phyloP scores from a whole-genome alignment of 2,113 vertebrate species.

The Oncorhynchus clarkii region DNA sequence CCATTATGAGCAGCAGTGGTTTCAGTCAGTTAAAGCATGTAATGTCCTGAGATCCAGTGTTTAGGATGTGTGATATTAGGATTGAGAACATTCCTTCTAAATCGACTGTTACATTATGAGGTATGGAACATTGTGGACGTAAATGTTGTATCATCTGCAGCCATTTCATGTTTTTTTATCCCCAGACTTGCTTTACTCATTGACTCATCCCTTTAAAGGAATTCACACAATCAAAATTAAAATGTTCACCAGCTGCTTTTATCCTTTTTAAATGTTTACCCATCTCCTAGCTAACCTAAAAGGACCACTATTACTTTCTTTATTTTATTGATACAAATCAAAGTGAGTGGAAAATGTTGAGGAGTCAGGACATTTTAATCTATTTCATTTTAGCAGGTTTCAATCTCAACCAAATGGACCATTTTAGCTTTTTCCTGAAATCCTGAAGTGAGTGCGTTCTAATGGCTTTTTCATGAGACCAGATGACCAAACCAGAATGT shows the following conservation, averaged over 20 bases:
- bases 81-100: constrained; percentile 11
- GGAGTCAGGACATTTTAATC: background rate
- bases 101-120: constrained; percentile 30
- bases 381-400: constrained; percentile 1
- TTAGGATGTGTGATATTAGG: constrained; percentile 19
- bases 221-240: background rate
- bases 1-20: constrained; percentile 27
- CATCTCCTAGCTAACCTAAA: background rate
- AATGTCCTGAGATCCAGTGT: constrained; percentile 64
- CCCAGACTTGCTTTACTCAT: background rate
- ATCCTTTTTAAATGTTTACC: too few relatives aligned
- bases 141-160: constrained; percentile 42
- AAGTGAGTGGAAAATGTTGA: background rate
- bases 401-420: too few relatives aligned
- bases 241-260: background rate
- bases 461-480: constrained; percentile 34
- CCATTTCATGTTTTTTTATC: constrained; percentile 27
- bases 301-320: background rate
- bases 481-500: constrained; percentile 28
- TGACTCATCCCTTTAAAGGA: constrained; percentile 9
- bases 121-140: constrained; percentile 54
- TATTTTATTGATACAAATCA: background rate
- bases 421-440: constrained; percentile 12
- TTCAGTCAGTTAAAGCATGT: constrained; percentile 73
- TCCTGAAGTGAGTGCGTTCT: constrained; percentile 32